These are phyloP conservation scores for Eremophila alpestris DNA, from an alignment of 2,797 vertebrate species.

Conservation along the genomic window DNA sequence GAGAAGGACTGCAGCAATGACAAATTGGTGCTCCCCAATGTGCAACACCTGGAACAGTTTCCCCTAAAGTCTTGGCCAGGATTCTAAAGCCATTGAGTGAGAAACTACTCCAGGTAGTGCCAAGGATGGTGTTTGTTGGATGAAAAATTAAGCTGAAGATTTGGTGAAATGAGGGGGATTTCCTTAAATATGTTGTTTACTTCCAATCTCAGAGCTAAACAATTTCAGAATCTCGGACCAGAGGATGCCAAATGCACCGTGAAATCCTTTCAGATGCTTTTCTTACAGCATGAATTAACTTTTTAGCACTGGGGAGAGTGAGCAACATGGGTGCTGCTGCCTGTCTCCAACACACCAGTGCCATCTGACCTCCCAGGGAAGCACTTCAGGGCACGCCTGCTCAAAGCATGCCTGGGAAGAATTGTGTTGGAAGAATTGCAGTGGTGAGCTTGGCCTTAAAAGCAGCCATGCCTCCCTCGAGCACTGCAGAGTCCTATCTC, in stretches of 20 bases:
- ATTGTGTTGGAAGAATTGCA: not conserved
- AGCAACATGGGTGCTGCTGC: not conserved
- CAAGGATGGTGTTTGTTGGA: not conserved
- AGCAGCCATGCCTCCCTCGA: not conserved
- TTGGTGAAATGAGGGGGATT: not conserved
- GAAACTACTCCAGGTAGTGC: not conserved
- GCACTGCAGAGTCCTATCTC: not conserved
- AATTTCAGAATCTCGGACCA: not conserved
- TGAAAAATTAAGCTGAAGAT: not conserved
- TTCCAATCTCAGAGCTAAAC: not conserved
- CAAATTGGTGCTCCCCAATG: not conserved
- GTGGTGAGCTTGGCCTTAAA: not conserved
- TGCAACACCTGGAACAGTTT: not conserved
- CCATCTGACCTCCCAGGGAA: not conserved
- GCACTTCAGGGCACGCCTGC: not conserved
- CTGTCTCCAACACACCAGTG: not conserved
- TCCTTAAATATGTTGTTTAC: not conserved
- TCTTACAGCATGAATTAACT: not conserved
- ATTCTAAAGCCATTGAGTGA: not conserved
- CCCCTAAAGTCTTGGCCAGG: not conserved
- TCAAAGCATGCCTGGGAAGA: rapidly evolving
- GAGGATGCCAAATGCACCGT: not conserved
- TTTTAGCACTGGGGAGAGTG: not conserved
- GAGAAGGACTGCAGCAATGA: not conserved
- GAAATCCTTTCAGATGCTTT: not conserved